phyloP scores from a whole-genome alignment of 2,888 invertebrate genomes.

The Torymus texanus region DNA sequence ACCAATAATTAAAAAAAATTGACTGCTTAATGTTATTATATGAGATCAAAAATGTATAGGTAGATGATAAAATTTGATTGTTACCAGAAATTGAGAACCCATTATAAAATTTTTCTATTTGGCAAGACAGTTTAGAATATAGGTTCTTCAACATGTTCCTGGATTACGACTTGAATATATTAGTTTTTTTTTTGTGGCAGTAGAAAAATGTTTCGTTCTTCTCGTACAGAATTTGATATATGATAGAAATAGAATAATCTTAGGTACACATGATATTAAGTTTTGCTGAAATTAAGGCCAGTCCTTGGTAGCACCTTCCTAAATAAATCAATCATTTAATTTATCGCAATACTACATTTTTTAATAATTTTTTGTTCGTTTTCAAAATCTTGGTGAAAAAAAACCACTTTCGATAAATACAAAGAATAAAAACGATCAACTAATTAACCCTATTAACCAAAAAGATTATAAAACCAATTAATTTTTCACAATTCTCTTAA shows the following conservation, averaged over 20 bases:
- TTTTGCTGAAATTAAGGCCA: conserved; percentile 54
- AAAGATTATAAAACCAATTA: background rate
- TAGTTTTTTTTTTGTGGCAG: conserved; percentile 32
- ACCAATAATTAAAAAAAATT: conserved; percentile 19
- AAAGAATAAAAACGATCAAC: conserved; percentile 16
- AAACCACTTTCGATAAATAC: conserved; percentile 8
- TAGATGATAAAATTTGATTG: conserved; percentile 33
- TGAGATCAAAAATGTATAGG: conserved; percentile 42
- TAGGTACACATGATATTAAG: conserved; percentile 48
- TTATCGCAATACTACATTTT: conserved; percentile 8
- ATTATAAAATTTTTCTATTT: conserved; percentile 36
- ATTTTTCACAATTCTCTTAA: background rate
- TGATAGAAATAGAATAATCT: conserved; percentile 40
- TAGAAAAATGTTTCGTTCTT: conserved; percentile 46
- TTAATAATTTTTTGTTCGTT: conserved; percentile 1
- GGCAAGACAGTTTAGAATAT: conserved; percentile 25
- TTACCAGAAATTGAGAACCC: conserved; percentile 24
- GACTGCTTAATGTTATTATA: conserved; percentile 12
- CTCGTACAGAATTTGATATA: conserved; percentile 40
- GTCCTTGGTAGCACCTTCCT: conserved; percentile 52
- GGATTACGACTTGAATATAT: conserved; percentile 6
- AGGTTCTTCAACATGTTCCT: conserved; percentile 27
- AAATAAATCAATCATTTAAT: conserved; percentile 46
- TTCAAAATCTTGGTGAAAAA: conserved; percentile 27
- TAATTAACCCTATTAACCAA: conserved; percentile 39